These are phyloP conservation scores for Scaptomyza tumidula DNA, from an alignment of 2,888 invertebrate species.

Conservation along the genomic window DNA sequence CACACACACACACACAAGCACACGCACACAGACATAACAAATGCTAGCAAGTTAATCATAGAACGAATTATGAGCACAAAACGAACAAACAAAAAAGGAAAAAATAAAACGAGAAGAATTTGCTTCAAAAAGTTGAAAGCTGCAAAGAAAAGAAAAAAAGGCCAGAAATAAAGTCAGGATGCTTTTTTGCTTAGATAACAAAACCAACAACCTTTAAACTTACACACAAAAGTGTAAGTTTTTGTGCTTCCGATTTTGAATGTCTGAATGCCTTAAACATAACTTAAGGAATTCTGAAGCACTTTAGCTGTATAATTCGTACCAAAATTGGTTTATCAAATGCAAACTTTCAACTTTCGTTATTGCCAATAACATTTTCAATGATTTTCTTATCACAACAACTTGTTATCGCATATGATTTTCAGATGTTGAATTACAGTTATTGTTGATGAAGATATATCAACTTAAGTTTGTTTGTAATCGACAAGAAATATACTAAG, in stretches of 20 bases:
- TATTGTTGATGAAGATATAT: no score
- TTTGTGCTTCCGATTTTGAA: no score
- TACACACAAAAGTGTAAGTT: slow-evolving; percentile 12
- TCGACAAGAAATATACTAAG: no score
- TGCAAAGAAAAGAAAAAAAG: not conserved
- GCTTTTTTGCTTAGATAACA: slow-evolving; percentile 12
- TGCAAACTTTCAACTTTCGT: no score
- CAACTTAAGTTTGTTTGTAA: no score
- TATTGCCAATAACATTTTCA: no score
- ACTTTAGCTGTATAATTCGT: not conserved
- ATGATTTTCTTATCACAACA: no score
- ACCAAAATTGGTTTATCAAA: no score
- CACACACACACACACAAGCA: not conserved
- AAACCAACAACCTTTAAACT: slow-evolving; percentile 9
- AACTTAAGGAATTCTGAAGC: not conserved
- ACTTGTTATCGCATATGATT: no score
- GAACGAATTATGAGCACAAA: slow-evolving; percentile 33
- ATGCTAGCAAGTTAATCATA: slow-evolving; percentile 41
- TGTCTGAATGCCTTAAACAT: not conserved
- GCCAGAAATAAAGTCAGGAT: slow-evolving; percentile 13
- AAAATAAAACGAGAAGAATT: not conserved
- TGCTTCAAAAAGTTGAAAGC: slow-evolving; percentile 13
- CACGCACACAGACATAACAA: not conserved
- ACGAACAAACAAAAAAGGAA: slow-evolving; percentile 7
- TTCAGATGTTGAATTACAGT: no score